Evolutionary conservation across 2,113 vertebrate genomes (phyloP).

Genomic region (Copsychus sechellarum): DNA sequence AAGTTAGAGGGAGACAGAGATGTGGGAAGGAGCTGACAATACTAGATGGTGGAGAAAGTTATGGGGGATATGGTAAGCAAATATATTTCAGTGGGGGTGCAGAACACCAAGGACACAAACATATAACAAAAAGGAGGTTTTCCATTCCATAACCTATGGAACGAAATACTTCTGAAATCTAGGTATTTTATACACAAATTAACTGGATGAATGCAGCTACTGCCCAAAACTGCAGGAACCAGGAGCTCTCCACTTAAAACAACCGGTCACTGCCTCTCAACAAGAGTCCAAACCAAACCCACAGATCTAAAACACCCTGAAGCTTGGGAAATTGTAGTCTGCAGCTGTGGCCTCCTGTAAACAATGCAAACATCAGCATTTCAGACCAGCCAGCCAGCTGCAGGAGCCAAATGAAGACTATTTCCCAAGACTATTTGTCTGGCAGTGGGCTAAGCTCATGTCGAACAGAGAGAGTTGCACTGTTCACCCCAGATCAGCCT

Average conservation of each 20-base stretch:
- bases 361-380: conserved; percentile 20
- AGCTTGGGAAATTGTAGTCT: background rate
- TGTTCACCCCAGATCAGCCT: background rate
- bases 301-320: conserved; percentile 5
- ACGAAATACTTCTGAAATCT: background rate
- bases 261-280: background rate
- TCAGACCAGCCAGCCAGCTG: conserved; percentile 12
- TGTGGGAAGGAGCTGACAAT: background rate
- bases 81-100: background rate
- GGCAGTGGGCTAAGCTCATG: background rate
- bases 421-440: background rate
- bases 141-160: background rate
- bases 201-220: background rate
- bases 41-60: background rate
- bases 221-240: background rate
- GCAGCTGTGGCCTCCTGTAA: background rate
- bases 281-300: background rate
- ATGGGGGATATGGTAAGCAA: background rate
- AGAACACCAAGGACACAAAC: background rate
- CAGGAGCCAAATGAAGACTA: background rate
- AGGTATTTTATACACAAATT: background rate
- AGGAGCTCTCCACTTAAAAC: background rate
- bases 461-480: background rate
- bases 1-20: background rate
- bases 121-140: background rate